A percentile compares a stretch with the other conserved stretches of the same genome.
Conservation (phyloP, 2,888 invertebrate genomes). For the Drosophila peninsularis region DNA sequence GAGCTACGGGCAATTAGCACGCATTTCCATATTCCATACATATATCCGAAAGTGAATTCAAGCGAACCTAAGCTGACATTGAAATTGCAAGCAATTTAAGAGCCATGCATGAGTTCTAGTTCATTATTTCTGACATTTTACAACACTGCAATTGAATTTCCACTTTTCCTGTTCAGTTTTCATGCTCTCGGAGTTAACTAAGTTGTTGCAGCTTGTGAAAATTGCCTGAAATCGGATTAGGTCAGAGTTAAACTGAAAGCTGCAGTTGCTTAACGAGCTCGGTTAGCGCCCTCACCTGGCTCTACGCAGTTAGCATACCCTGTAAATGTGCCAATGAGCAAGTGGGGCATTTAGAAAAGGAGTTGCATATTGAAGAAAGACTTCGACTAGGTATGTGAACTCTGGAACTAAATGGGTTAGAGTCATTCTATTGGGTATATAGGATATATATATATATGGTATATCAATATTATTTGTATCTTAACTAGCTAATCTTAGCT, state of each 20-base stretch:
- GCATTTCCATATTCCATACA: background rate
- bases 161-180: background rate
- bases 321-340: background rate
- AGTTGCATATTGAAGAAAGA: background rate
- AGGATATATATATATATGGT: too few relatives aligned
- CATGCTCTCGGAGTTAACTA: slow-evolving; percentile 12
- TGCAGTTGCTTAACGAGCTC: slow-evolving; percentile 33
- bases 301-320: slow-evolving; percentile 21
- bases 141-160: slow-evolving; percentile 1
- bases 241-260: slow-evolving; percentile 31
- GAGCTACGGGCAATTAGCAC: background rate
- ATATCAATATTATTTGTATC: background rate
- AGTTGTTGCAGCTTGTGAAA: slow-evolving; percentile 32
- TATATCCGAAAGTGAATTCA: background rate
- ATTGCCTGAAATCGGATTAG: slow-evolving; percentile 48
- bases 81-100: too few relatives aligned
- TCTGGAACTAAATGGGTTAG: background rate
- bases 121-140: background rate
- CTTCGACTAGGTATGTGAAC: background rate
- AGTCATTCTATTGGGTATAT: too few relatives aligned
- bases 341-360: background rate
- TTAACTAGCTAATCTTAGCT: background rate
- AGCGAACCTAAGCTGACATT: background rate
- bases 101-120: background rate
- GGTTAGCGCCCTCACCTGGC: slow-evolving; percentile 1